Evolutionary conservation across 2,888 invertebrate species (phyloP), one percentile per base, ranked within the genome.

Genomic region (Arctia plantaginis): DNA sequence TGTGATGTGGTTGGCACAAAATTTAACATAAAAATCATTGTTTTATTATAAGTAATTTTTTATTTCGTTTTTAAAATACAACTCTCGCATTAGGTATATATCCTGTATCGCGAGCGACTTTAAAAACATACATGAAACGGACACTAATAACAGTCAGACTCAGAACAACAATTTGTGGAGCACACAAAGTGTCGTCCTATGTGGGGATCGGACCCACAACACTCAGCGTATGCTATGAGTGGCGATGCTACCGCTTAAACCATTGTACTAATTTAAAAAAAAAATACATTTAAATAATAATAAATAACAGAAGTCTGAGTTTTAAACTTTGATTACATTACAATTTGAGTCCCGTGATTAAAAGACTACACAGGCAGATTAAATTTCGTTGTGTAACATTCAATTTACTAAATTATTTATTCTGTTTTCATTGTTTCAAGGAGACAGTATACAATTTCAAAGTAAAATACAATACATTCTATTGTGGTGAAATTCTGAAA

Each of bases 1-100:
- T 73, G 72, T 77, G 74, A 7, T 3, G 67, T 73, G 62, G 51
- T 69, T 41, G 44, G 13, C 70, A 69, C 30, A 73, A 66, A 66
- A 67, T 62, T 39, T 18, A 47, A 39, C 0, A 44, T 70, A 27
- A 30, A 33, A 33, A 33, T 4, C 6, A 1, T 41, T 41, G 41
- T 41, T 41, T 13, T 47, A 18, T 62, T 13, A 12, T 12, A 55
- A 55, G 2, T 35, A 35, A 2, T 33, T 44, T 41, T 7, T 44
- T 44, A 44, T n/a, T n/a, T n/a, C n/a, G n/a, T n/a, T n/a, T n/a
- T n/a, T n/a, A n/a, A n/a, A n/a, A n/a, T n/a, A n/a, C n/a, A n/a
- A n/a, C n/a, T n/a, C n/a, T n/a, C n/a, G n/a, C n/a, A n/a, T n/a
- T n/a, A n/a, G n/a, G n/a, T n/a, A n/a, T n/a, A n/a, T n/a, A n/a